phyloP scores from a whole-genome alignment of 2,888 invertebrate species.

The Ceraclea dissimilis region DNA sequence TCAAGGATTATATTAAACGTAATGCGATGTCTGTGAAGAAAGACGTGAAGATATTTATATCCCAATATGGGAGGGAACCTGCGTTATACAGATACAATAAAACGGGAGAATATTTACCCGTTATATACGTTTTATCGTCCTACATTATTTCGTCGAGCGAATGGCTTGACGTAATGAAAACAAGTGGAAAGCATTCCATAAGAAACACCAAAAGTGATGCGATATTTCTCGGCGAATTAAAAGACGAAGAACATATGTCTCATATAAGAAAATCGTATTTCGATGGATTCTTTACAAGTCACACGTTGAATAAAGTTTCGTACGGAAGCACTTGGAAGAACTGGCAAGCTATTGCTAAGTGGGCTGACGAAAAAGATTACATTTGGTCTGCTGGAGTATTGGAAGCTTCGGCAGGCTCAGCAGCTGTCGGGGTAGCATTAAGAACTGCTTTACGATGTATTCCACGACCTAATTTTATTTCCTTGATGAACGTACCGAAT shows the following conservation, averaged over 20 bases:
- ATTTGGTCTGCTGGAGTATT: slow-evolving; percentile 23
- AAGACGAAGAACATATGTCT: slow-evolving; percentile 44
- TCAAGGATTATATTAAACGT: slow-evolving; percentile 48
- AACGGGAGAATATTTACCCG: slow-evolving; percentile 33
- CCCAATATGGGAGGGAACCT: slow-evolving; percentile 46
- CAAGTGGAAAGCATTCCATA: slow-evolving; percentile 40
- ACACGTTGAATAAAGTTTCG: slow-evolving; percentile 53
- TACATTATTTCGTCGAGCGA: slow-evolving; percentile 44
- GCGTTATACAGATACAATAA: slow-evolving; percentile 46
- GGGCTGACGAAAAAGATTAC: slow-evolving; percentile 16
- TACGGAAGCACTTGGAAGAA: slow-evolving; percentile 54
- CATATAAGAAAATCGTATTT: slow-evolving; percentile 46
- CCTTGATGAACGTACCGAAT: slow-evolving; percentile 18
- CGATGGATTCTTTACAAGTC: slow-evolving; percentile 57
- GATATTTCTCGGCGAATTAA: slow-evolving; percentile 50
- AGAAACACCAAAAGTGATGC: slow-evolving; percentile 48
- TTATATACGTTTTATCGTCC: slow-evolving; percentile 56
- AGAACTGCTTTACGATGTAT: slow-evolving; percentile 18
- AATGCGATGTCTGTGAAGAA: slow-evolving; percentile 41
- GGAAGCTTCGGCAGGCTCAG: slow-evolving; percentile 16
- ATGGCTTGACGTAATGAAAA: slow-evolving; percentile 45
- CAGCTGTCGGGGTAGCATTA: slow-evolving; percentile 17
- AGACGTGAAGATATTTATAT: slow-evolving; percentile 38
- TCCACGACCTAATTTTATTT: slow-evolving; percentile 19
- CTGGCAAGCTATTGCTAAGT: slow-evolving; percentile 31